A percentile compares a stretch with the other conserved stretches of the same genome.
These are phyloP conservation scores for Atta colombica DNA, from an alignment of 1,140 invertebrate genomes.

Conservation along the genomic window DNA sequence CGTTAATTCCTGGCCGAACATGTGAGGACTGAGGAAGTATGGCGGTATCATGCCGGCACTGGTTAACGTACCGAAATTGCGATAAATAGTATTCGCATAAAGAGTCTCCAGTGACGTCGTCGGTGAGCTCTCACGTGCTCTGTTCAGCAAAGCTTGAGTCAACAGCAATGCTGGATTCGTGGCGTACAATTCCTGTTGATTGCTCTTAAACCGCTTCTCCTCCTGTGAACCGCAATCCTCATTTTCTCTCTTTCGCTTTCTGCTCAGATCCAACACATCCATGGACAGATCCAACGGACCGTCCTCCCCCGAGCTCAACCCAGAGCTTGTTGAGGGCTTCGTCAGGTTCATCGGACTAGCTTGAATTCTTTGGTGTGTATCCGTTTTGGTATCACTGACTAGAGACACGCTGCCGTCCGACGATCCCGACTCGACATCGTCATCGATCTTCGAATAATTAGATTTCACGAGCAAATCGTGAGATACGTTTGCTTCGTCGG, in stretches of 20 bases:
- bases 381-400: slow-evolving; percentile 84
- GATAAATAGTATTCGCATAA: slow-evolving; percentile 86
- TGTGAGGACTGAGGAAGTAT: slow-evolving; percentile 87
- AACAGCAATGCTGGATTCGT: slow-evolving; percentile 85
- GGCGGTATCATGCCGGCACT: slow-evolving; percentile 86
- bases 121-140: slow-evolving; percentile 82
- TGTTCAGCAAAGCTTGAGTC: slow-evolving; percentile 88
- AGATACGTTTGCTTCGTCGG: slow-evolving; percentile 25
- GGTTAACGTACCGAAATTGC: slow-evolving; percentile 86
- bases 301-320: slow-evolving; percentile 81
- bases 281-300: slow-evolving; percentile 92
- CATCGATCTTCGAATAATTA: slow-evolving; percentile 72
- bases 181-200: slow-evolving; percentile 84
- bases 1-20: slow-evolving; percentile 88
- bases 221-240: slow-evolving; percentile 60
- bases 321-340: slow-evolving; percentile 47
- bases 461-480: slow-evolving; percentile 55
- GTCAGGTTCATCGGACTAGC: slow-evolving; percentile 82
- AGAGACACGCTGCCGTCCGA: slow-evolving; percentile 82
- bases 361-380: slow-evolving; percentile 84
- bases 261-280: slow-evolving; percentile 95
- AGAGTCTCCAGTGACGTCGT: slow-evolving; percentile 85
- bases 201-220: slow-evolving; percentile 47
- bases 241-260: slow-evolving; percentile 85
- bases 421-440: slow-evolving; percentile 81